These are phyloP conservation scores for Ceratina japonica DNA, from an alignment of 1,140 invertebrate species.

Conservation along the genomic window DNA sequence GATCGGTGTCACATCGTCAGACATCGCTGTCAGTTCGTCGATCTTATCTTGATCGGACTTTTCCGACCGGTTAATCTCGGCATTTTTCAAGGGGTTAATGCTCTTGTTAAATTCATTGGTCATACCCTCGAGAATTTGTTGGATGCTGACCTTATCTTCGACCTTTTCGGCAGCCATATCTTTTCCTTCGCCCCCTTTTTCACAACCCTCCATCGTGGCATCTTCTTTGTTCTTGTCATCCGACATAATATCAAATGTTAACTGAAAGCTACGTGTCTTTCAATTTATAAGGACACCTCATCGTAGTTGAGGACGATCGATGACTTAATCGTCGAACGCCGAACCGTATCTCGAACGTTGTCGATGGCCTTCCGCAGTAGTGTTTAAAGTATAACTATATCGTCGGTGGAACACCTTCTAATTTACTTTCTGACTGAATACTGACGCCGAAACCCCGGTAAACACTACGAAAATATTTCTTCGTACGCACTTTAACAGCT, in stretches of 20 bases:
- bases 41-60: conserved; percentile 27
- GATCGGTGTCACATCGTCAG: conserved; percentile 11
- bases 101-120: conserved; percentile 78
- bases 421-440: conserved; percentile 43
- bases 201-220: conserved; percentile 66
- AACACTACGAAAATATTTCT: conserved; percentile 25
- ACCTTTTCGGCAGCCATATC: conserved; percentile 65
- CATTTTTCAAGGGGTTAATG: conserved; percentile 58
- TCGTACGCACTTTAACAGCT: conserved; percentile 6
- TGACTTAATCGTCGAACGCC: background rate
- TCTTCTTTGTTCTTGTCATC: conserved; percentile 60
- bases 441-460: background rate
- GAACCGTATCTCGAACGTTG: conserved; percentile 20
- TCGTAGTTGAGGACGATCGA: background rate
- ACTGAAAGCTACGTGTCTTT: conserved; percentile 33
- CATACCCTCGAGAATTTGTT: conserved; percentile 79
- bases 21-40: background rate
- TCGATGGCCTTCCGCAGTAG: conserved; percentile 37
- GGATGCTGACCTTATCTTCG: conserved; percentile 74
- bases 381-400: conserved; percentile 1
- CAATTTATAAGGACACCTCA: conserved; percentile 14
- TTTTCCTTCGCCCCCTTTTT: conserved; percentile 66
- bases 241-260: conserved; percentile 58
- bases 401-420: conserved; percentile 11
- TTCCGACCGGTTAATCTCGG: conserved; percentile 22